Percentiles rank a stretch among this genome's conserved stretches.
These are phyloP conservation scores for Anastrepha obliqua DNA, from an alignment of 1,140 invertebrate genomes.

Conservation along the genomic window DNA sequence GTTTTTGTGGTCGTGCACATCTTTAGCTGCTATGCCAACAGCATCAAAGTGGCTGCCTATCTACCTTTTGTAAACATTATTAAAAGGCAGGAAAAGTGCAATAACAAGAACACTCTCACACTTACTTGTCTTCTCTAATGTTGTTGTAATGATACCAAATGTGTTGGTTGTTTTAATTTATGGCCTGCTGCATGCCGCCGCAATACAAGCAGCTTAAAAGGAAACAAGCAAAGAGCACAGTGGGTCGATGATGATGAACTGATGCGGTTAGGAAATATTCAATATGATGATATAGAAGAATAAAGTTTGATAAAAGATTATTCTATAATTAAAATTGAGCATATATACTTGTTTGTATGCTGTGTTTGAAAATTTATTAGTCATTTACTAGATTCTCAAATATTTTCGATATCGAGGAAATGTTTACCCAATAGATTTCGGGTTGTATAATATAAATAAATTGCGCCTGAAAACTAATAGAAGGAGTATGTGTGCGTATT, in stretches of 20 bases:
- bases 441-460: too few species aligned
- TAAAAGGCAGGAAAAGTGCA: conserved; percentile 60
- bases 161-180: conserved; percentile 49
- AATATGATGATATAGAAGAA: too few species aligned
- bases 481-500: too few species aligned
- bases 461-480: too few species aligned
- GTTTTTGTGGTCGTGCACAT: conserved; percentile 46
- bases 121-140: conserved; percentile 16
- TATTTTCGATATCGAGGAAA: too few species aligned
- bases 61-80: conserved; percentile 62
- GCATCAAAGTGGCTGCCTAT: conserved; percentile 38
- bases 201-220: not conserved
- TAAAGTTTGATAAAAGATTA: too few species aligned
- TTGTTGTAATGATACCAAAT: conserved; percentile 30
- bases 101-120: conserved; percentile 59
- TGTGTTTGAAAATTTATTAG: too few species aligned
- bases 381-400: too few species aligned
- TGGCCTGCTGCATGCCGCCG: conserved; percentile 6
- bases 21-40: conserved; percentile 47
- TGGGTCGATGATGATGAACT: not conserved
- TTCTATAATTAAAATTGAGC: too few species aligned
- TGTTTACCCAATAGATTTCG: too few species aligned
- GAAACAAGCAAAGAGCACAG: not conserved
- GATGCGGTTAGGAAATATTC: not conserved
- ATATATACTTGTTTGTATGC: too few species aligned